A percentile compares a stretch with the other conserved stretches of the same genome.
These are phyloP conservation scores for Mionectes olivaceus DNA, from an alignment of 2,797 vertebrate genomes.

Conservation along the genomic window DNA sequence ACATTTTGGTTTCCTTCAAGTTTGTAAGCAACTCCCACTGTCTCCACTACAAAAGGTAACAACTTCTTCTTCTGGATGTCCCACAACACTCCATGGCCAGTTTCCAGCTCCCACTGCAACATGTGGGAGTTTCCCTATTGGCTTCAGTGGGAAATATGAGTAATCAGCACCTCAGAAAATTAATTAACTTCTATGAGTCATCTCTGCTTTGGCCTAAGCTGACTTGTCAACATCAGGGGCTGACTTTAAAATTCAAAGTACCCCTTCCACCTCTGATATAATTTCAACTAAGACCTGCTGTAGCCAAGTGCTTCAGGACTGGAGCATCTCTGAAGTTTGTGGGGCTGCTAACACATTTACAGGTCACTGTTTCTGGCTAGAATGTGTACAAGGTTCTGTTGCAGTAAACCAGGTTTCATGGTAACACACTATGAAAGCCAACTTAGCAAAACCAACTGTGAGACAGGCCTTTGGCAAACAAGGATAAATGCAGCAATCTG, in stretches of 20 bases:
- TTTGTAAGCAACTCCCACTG: constrained; percentile 33
- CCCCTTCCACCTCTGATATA: background rate
- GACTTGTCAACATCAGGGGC: background rate
- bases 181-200: constrained; percentile 55
- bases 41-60: constrained; percentile 45
- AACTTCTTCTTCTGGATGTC: background rate
- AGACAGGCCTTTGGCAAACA: background rate
- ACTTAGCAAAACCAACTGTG: background rate
- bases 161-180: constrained; percentile 44
- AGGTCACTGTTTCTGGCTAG: background rate
- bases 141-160: constrained; percentile 13
- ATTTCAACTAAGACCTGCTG: background rate
- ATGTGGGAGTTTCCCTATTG: constrained; percentile 1
- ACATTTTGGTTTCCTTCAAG: constrained; percentile 36
- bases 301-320: background rate
- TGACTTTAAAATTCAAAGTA: constrained; percentile 21
- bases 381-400: background rate
- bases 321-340: background rate
- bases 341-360: background rate
- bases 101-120: constrained; percentile 39
- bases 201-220: constrained; percentile 1
- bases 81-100: constrained; percentile 13
- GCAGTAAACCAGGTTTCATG: background rate
- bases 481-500: background rate
- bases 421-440: background rate